Evolutionary conservation across 92 coral and sea anemone species (phyloP), one percentile per base, ranked within the genome.

Genomic region (Porites evermanni): DNA sequence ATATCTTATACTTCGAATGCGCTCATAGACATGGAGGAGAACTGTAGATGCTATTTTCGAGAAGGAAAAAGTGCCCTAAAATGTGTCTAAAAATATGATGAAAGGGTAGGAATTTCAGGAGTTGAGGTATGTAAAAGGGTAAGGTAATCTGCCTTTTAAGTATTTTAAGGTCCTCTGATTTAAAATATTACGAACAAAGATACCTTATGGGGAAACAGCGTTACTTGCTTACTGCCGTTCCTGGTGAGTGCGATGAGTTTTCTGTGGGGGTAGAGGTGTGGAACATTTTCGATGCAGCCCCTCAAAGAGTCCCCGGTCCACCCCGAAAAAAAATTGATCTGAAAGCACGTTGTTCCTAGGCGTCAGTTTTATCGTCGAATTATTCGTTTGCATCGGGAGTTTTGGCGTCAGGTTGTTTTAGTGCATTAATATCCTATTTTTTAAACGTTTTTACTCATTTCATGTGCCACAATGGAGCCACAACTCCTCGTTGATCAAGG

Each of bases 401-500:
- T 8, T 63, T 50, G 12, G 58, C 7, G 3, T 7, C 12, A 51
- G 60, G 17, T 1, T 16, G 4, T 1, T 53, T 21, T 47, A 38
- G 8, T 17, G n/a, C 9, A 44, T 16, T 16, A 2, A 44, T 17
- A 44, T 17, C 26, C 19, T 16, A 5, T 18, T 13, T 8, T 61
- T 79, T 74, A 3, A 6, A 61, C 18, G 24, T 13, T 51, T 70
- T 77, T 72, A 7, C 54, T 64, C 38, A 44, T 66, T 83, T 74
- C 63, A 47, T 60, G 47, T 73, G 63, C 47, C 53, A 51, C 1
- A 8, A 83, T 83, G 89, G 98, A 94, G 87, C 94, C 98, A 1
- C 94, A 94, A 58, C 83, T 92, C 81, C 92, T 94, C 70, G 83
- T 94, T 7, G 88, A 76, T 76, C 89, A 89, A 58, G 98, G 98